phyloP scores from a whole-genome alignment of 2,113 vertebrate species.

The Marmota flaviventris region DNA sequence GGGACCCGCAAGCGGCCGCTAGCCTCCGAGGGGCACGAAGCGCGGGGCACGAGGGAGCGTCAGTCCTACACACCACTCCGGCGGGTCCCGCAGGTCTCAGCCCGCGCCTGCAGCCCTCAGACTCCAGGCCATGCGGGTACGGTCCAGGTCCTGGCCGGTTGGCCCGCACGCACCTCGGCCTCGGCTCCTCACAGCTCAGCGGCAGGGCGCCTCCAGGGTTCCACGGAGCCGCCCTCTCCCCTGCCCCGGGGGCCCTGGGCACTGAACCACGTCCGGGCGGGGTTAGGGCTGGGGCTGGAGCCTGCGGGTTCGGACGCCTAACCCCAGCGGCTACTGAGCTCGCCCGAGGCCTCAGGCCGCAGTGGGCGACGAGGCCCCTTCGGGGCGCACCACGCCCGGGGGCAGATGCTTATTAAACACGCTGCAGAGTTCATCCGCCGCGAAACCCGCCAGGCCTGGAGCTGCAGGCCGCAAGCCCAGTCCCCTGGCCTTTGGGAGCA shows the following conservation, averaged over 20 bases:
- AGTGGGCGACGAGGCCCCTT: background rate
- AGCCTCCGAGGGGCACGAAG: background rate
- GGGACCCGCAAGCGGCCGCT: background rate
- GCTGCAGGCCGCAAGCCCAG: background rate
- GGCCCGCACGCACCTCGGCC: background rate
- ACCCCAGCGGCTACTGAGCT: no score
- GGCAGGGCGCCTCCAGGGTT: accelerated
- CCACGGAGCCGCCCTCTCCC: accelerated
- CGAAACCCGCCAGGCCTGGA: background rate
- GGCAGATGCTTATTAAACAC: background rate
- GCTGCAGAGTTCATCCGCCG: background rate
- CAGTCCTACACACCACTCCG: background rate
- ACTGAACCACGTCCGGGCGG: background rate
- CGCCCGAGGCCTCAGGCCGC: background rate
- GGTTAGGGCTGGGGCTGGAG: background rate
- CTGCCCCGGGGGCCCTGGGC: accelerated
- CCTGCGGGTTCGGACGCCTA: background rate
- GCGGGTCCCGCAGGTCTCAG: background rate
- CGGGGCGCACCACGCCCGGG: background rate
- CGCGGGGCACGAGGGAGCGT: background rate
- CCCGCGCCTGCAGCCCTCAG: no score
- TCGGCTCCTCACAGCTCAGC: background rate
- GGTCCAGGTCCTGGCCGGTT: background rate
- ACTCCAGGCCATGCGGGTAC: background rate
- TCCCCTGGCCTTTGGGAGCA: background rate